Conservation (phyloP, 2,797 vertebrate genomes). For the Hafferia zeledoni region DNA sequence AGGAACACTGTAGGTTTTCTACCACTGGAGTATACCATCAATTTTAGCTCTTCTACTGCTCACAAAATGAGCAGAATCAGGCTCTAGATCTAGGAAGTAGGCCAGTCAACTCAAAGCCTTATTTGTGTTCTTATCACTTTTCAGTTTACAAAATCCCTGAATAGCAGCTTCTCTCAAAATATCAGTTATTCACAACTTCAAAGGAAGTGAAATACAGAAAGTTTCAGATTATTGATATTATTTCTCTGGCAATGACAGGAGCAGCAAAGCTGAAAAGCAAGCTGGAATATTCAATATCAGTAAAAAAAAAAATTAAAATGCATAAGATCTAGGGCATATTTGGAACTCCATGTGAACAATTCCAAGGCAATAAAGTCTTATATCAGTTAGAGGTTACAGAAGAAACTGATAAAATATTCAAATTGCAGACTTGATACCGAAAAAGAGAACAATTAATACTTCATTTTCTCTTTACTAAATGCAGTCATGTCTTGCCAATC, state of each 20-base stretch:
- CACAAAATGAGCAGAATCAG: neutral
- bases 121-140: neutral
- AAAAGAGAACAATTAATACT: conserved; percentile 62
- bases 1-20: neutral
- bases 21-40: neutral
- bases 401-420: conserved; percentile 23
- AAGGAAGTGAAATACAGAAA: neutral
- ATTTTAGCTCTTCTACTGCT: neutral
- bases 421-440: conserved; percentile 40
- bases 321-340: neutral
- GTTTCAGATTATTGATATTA: conserved; percentile 1
- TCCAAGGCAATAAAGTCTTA: neutral
- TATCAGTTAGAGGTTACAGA: neutral
- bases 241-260: neutral
- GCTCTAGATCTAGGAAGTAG: neutral
- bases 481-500: conserved; percentile 60
- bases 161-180: neutral
- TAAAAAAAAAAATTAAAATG: neutral
- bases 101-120: neutral
- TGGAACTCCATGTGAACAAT: neutral
- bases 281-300: neutral
- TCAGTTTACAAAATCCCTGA: neutral
- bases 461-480: conserved; percentile 58
- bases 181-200: conserved; percentile 16
- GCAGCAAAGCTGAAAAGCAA: conserved; percentile 8